Percentiles rank a stretch among this genome's conserved stretches.
Evolutionary conservation across 1,140 invertebrate species (phyloP).

Genomic region (Linepithema humile): DNA sequence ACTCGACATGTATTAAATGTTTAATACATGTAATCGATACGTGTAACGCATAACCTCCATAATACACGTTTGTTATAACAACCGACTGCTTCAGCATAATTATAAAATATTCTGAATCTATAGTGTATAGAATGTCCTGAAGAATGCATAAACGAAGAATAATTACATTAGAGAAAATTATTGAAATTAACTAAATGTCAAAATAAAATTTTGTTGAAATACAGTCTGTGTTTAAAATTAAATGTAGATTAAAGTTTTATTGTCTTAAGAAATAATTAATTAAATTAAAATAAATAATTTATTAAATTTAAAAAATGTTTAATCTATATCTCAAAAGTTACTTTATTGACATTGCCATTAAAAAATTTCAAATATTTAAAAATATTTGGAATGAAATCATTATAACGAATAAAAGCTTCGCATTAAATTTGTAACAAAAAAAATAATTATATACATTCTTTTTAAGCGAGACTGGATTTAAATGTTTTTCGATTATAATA

Average conservation of each 20-base stretch:
- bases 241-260: neutral
- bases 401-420: neutral
- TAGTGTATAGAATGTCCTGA: neutral
- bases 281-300: too few relatives aligned
- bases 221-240: neutral
- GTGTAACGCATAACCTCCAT: neutral
- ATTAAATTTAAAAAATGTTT: neutral
- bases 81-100: neutral
- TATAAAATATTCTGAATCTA: neutral
- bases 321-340: neutral
- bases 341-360: neutral
- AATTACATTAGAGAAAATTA: neutral
- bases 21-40: conserved; percentile 8
- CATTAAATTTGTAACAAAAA: neutral
- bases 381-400: neutral
- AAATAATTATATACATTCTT: neutral
- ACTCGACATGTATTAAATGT: neutral
- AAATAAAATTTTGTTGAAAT: neutral
- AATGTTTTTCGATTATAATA: neutral
- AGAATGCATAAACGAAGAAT: neutral
- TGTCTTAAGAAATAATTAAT: too few relatives aligned
- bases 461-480: neutral
- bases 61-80: neutral
- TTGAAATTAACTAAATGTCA: too few relatives aligned
- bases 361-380: neutral